Evolutionary conservation across 2,888 invertebrate species (phyloP).

Genomic region (Eucriotettix oculatus): DNA sequence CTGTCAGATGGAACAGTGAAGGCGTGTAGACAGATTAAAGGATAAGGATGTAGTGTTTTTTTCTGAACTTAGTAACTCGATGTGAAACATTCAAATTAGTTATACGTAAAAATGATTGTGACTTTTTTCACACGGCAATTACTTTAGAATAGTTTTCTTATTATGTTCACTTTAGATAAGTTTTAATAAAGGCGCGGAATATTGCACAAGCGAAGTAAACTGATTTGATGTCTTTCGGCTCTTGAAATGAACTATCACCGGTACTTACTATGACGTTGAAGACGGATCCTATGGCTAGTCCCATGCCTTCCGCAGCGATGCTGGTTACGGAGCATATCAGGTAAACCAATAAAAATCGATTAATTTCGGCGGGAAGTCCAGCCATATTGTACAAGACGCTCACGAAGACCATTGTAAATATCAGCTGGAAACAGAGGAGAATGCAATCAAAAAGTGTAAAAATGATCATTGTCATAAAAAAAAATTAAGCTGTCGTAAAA

Average conservation of each 20-base stretch:
- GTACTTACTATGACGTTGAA: conserved; percentile 44
- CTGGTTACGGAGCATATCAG: conserved; percentile 50
- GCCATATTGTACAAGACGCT: conserved; percentile 45
- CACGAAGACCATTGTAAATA: conserved; percentile 40
- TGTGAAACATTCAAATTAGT: too few species aligned
- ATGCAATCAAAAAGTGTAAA: not conserved
- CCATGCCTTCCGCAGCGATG: conserved; percentile 60
- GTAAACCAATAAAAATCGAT: conserved; percentile 50
- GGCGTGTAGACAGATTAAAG: too few species aligned
- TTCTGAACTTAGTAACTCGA: too few species aligned
- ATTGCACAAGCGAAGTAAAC: not conserved
- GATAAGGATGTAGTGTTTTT: too few species aligned
- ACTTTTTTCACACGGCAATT: too few species aligned
- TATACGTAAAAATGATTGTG: too few species aligned
- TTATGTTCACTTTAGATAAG: too few species aligned
- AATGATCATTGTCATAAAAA: not conserved
- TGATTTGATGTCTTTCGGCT: too few species aligned
- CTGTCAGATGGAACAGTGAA: too few species aligned
- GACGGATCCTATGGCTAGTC: conserved; percentile 55
- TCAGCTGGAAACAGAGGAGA: conserved; percentile 25
- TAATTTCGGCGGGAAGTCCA: conserved; percentile 46
- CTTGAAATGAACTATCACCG: not conserved
- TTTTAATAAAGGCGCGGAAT: too few species aligned
- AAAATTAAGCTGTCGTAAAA: not conserved
- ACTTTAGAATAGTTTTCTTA: too few species aligned